These are phyloP conservation scores for Smittia aterrima DNA, from an alignment of 2,888 invertebrate genomes.

Conservation along the genomic window DNA sequence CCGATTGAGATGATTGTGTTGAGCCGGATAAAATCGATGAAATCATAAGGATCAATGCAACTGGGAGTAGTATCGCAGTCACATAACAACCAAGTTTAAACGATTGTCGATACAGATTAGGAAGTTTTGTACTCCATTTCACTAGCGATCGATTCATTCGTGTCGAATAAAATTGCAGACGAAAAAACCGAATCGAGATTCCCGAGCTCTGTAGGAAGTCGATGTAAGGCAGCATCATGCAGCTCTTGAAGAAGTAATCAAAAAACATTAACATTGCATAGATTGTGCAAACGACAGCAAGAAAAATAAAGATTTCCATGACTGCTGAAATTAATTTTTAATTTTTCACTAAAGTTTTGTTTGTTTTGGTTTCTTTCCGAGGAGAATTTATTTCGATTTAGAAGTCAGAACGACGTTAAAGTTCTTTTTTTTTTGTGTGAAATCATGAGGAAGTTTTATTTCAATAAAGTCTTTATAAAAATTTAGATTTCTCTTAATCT, in stretches of 20 bases:
- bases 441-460: neutral
- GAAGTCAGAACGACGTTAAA: neutral
- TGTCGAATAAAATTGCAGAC: slow-evolving; percentile 75
- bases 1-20: slow-evolving; percentile 35
- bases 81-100: slow-evolving; percentile 67
- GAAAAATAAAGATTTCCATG: slow-evolving; percentile 67
- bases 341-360: neutral
- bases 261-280: slow-evolving; percentile 73
- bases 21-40: slow-evolving; percentile 51
- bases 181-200: slow-evolving; percentile 67
- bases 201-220: slow-evolving; percentile 75
- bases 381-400: too few relatives aligned
- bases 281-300: slow-evolving; percentile 60
- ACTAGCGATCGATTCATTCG: slow-evolving; percentile 74
- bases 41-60: slow-evolving; percentile 62
- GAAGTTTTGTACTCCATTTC: slow-evolving; percentile 67
- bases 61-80: slow-evolving; percentile 63
- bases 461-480: neutral
- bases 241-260: slow-evolving; percentile 79
- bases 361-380: neutral
- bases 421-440: neutral
- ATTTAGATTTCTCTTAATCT: neutral
- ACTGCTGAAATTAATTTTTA: slow-evolving; percentile 41
- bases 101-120: slow-evolving; percentile 65
- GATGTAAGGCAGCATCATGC: slow-evolving; percentile 78